Evolutionary conservation across 2,888 invertebrate genomes (phyloP), one percentile per base, ranked within the genome.

Genomic region (Himalopsyche anomala): DNA sequence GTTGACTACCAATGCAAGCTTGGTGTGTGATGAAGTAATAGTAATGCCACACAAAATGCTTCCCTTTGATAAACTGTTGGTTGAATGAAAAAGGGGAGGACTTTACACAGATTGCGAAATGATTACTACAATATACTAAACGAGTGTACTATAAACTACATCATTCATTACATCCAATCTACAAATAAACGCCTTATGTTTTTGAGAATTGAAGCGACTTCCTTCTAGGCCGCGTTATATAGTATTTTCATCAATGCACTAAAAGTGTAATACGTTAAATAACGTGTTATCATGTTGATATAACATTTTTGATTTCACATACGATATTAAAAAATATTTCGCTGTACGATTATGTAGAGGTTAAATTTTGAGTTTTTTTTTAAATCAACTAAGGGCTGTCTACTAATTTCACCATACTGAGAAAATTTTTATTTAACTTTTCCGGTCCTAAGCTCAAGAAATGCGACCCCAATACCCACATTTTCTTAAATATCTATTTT

Each of bases 51-150:
- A 74, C 38, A 74, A 38, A 74, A 74, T 74, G 36, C 74, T 74
- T 74, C 74, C 38, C 74, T 74, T 74, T 74, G 74, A 74, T 74
- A 74, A 74, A 74, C 28, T 74, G 36, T 38, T 74, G 74, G 74
- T 74, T 74, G 74, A 74, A 74, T 74, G 74, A 74, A 74, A 69
- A 74, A 12, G 38, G 74, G 62, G 38, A 74, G 36, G 36, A 36
- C 74, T 74, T 74, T 74, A 74, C 74, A 74, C 74, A 74, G 36
- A 74, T 74, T 74, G 74, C 74, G n/a, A 74, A 74, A 74, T 74
- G 74, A 74, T 74, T 74, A 74, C 74, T 74, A 74, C 74, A 74
- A 74, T 74, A 74, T 74, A 74, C 74, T 12, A 12, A 74, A 74
- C 74, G 74, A 15, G 74, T 74, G 38, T 36, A 74, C 28, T 74